phyloP scores from a whole-genome alignment of 2,113 vertebrate species.

The Gambusia affinis region DNA sequence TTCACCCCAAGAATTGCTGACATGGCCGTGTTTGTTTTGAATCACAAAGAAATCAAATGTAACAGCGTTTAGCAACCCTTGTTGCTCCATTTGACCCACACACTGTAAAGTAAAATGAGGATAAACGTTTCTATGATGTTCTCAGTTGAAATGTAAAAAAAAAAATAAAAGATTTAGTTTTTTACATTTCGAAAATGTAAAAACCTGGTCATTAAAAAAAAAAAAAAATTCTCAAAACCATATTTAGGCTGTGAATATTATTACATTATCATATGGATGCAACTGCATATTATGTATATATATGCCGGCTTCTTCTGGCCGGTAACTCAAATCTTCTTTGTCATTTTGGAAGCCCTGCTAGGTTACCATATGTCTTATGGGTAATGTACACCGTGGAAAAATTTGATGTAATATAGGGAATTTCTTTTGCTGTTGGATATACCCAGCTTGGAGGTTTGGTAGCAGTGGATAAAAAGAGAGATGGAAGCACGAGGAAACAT shows the following conservation, averaged over 20 bases:
- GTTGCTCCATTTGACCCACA: conserved; percentile 7
- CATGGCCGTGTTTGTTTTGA: conserved; percentile 26
- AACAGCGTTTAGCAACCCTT: conserved; percentile 32
- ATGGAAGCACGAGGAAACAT: conserved; percentile 45
- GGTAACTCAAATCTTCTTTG: conserved; percentile 51
- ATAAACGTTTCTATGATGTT: conserved; percentile 12
- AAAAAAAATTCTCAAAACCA: conserved; percentile 38
- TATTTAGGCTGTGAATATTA: conserved; percentile 58
- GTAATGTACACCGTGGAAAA: conserved; percentile 55
- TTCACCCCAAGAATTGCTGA: conserved; percentile 42
- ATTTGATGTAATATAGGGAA: conserved; percentile 46
- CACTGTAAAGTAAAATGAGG: not conserved
- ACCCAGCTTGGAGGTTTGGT: conserved; percentile 47
- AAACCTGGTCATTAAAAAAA: not conserved
- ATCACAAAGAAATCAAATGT: conserved; percentile 18
- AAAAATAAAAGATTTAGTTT: not conserved
- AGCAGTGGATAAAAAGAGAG: conserved; percentile 28
- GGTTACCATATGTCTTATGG: conserved; percentile 57
- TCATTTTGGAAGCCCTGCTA: conserved; percentile 54
- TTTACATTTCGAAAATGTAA: too few species aligned
- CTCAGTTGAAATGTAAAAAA: conserved; percentile 9
- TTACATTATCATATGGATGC: conserved; percentile 51
- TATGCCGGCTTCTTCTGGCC: conserved; percentile 42
- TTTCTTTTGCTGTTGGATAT: conserved; percentile 49
- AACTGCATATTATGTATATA: conserved; percentile 2